phyloP scores from a whole-genome alignment of 2,113 vertebrate genomes.

The Numenius arquata region DNA sequence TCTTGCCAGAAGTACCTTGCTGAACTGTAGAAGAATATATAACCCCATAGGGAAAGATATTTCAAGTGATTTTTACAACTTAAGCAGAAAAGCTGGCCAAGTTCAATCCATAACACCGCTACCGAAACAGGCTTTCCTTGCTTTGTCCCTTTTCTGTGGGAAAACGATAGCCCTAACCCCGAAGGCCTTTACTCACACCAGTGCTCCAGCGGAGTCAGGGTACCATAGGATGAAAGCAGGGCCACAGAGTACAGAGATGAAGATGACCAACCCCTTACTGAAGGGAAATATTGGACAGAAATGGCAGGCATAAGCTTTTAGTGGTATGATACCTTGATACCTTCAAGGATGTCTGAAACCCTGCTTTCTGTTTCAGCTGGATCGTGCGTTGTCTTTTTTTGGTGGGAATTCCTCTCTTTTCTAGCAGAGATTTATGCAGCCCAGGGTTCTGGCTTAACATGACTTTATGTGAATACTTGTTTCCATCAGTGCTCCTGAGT shows the following conservation, averaged over 20 bases:
- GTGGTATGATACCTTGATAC: not conserved
- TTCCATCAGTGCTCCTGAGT: not conserved
- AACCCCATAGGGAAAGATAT: not conserved
- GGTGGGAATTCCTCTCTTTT: not conserved
- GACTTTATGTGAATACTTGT: not conserved
- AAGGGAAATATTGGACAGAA: not conserved
- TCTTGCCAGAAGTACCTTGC: not conserved
- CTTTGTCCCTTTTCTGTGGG: not conserved
- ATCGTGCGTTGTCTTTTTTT: not conserved
- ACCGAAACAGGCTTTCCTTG: not conserved
- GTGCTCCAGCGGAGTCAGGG: not conserved
- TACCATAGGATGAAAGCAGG: not conserved
- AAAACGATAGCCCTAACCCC: not conserved
- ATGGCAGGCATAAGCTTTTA: not conserved
- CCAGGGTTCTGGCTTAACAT: not conserved
- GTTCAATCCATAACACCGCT: not conserved
- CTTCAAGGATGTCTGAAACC: not conserved
- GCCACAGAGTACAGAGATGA: not conserved
- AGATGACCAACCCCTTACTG: not conserved
- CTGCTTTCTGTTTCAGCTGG: not conserved
- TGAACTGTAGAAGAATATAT: constrained; percentile 34
- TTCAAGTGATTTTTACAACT: constrained; percentile 27
- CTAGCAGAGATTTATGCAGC: not conserved
- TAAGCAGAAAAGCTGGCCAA: not conserved
- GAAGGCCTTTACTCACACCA: not conserved